Evolutionary conservation across 2,888 invertebrate species (phyloP).

Genomic region (Tuta absoluta): DNA sequence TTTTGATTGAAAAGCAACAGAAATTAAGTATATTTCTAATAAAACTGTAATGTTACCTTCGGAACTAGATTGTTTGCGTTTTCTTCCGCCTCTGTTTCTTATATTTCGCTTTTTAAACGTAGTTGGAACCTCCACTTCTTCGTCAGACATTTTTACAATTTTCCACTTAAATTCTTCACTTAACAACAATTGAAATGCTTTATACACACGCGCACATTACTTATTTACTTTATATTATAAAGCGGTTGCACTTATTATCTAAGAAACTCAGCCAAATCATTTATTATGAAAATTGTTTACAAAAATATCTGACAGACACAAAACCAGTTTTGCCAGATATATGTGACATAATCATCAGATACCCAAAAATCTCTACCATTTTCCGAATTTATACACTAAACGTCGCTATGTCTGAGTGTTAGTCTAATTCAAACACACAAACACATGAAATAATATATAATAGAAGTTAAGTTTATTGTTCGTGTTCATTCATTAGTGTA

Average conservation of each 20-base stretch:
- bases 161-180: slow-evolving; percentile 1
- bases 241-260: not conserved
- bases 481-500: too few relatives aligned
- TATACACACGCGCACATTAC: not conserved
- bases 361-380: too few relatives aligned
- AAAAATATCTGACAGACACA: not conserved
- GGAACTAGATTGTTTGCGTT: slow-evolving; percentile 82
- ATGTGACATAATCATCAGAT: too few relatives aligned
- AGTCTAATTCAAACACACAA: too few relatives aligned
- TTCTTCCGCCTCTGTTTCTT: slow-evolving; percentile 81
- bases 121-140: slow-evolving; percentile 58
- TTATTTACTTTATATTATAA: not conserved
- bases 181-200: not conserved
- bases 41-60: slow-evolving; percentile 55
- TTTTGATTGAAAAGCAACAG: not conserved
- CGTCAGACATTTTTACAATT: slow-evolving; percentile 62
- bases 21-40: not conserved
- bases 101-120: slow-evolving; percentile 85
- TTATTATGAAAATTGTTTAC: not conserved
- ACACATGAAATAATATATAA: too few relatives aligned
- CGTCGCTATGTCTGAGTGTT: too few relatives aligned
- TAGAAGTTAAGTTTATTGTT: too few relatives aligned
- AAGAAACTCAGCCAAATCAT: not conserved
- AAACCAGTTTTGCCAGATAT: too few relatives aligned
- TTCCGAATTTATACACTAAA: too few relatives aligned